Conservation (phyloP, 1,140 invertebrate genomes). For the Homalodisca vitripennis region DNA sequence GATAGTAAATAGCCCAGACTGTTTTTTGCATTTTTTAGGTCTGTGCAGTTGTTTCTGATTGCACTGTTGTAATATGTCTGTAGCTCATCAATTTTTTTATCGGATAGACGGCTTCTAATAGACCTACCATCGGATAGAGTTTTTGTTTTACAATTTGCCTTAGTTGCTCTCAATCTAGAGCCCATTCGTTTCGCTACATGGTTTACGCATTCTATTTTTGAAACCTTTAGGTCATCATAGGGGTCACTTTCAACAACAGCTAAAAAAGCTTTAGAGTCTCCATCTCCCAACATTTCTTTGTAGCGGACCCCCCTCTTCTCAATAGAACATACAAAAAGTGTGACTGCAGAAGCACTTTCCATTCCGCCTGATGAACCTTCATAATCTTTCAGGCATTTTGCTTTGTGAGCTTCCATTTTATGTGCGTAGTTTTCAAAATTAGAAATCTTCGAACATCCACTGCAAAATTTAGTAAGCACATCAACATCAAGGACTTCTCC, state of each 20-base stretch:
- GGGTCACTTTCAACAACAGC: slow-evolving; percentile 11
- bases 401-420: background rate
- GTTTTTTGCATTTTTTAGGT: slow-evolving; percentile 28
- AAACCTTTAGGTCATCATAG: slow-evolving; percentile 30
- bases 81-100: slow-evolving; percentile 10
- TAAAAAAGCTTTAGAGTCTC: slow-evolving; percentile 30
- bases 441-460: slow-evolving; percentile 11
- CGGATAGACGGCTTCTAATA: background rate
- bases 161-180: slow-evolving; percentile 3
- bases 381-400: slow-evolving; percentile 23
- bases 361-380: slow-evolving; percentile 22
- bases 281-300: slow-evolving; percentile 34
- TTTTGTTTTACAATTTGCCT: background rate
- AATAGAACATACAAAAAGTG: background rate
- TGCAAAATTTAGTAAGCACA: slow-evolving; percentile 30
- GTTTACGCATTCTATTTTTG: slow-evolving; percentile 32
- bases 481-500: slow-evolving; percentile 33
- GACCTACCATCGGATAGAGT: slow-evolving; percentile 16
- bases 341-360: background rate
- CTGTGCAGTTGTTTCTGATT: slow-evolving; percentile 6
- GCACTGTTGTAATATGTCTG: slow-evolving; percentile 29
- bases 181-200: slow-evolving; percentile 34
- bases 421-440: background rate
- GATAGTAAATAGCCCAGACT: slow-evolving; percentile 33
- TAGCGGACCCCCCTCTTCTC: slow-evolving; percentile 24